phyloP scores from a whole-genome alignment of 2,113 vertebrate species.

The Actenoides hombroni region DNA sequence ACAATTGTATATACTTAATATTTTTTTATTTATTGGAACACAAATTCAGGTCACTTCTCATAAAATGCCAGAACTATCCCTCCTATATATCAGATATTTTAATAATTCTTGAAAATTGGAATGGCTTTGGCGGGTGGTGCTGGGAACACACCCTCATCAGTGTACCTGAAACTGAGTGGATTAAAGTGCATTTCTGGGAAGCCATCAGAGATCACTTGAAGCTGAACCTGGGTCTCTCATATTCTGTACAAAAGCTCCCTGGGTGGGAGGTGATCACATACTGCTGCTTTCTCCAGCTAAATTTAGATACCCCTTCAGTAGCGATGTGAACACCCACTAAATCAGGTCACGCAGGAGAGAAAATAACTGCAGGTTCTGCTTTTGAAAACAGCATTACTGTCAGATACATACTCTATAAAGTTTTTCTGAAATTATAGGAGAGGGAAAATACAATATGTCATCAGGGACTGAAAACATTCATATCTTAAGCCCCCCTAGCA shows the following conservation, averaged over 20 bases:
- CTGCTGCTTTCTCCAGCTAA: background rate
- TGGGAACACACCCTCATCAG: background rate
- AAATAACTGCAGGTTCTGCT: background rate
- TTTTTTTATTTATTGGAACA: background rate
- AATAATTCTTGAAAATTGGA: background rate
- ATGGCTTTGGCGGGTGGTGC: fast-evolving
- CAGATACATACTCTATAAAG: background rate
- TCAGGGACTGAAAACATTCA: background rate
- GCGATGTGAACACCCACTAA: background rate
- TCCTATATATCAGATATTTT: background rate
- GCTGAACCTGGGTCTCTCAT: background rate
- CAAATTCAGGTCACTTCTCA: background rate
- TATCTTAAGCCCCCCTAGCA: background rate
- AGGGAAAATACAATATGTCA: background rate
- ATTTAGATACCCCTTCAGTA: background rate
- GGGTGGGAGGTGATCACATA: background rate
- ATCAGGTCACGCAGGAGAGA: background rate
- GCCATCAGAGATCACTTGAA: background rate
- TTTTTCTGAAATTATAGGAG: background rate
- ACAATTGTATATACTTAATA: background rate
- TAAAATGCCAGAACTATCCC: background rate
- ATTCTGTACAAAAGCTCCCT: background rate
- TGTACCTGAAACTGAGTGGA: background rate
- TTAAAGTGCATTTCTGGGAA: background rate
- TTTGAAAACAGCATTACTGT: background rate